Base-by-base conservation (phyloP, 2,888 invertebrate genomes). In the Trilocha varians region DNA sequence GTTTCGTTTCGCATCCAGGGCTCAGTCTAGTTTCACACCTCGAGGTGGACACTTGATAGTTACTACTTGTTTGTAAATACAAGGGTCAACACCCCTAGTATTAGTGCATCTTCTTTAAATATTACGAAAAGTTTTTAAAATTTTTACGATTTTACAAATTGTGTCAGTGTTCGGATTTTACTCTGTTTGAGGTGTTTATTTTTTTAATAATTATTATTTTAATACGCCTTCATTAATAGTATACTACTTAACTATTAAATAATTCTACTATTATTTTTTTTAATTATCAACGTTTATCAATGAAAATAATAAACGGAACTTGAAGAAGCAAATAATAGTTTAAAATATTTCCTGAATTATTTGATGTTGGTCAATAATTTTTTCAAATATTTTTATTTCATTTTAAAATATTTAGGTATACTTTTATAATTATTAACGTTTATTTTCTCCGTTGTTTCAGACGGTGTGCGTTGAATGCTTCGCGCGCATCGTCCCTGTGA, bases 401-500 rank as follows among this genome's bases (percentile, higher is more conserved):
- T 11, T 34, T 17, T 25, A 17, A 17, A 25, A 32, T 32, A 25
- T 25, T 6, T 4, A 6, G 11, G 25, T 25, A 9, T 6, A 6
- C 6, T 25, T 25, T 25, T 6, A 25, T 25, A 25, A 13, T 39
- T 33, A 35, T 41, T 47, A 42, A 44, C 38, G 25, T 34, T 42
- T 43, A 44, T 48, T 44, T 49, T 76, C 66, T 70, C 55, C 59
- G 49, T 85, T 84, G 85, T 85, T 85, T 15, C 83, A 85, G 85
- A 78, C 80, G 80, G 82, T 80, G 83, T 80, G 83, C 79, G 82
- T 80, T 70, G 67, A 64, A 66, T 57, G 66, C 69, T 69, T 70
- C 75, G 79, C 84, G 84, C 77, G 79, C 82, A 82, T 80, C 82
- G 76, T 79, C 77, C 73, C 74, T 83, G 85, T 85, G 85, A 85